phyloP scores from a whole-genome alignment of 2,888 invertebrate species.

The Agrochola lychnidis region DNA sequence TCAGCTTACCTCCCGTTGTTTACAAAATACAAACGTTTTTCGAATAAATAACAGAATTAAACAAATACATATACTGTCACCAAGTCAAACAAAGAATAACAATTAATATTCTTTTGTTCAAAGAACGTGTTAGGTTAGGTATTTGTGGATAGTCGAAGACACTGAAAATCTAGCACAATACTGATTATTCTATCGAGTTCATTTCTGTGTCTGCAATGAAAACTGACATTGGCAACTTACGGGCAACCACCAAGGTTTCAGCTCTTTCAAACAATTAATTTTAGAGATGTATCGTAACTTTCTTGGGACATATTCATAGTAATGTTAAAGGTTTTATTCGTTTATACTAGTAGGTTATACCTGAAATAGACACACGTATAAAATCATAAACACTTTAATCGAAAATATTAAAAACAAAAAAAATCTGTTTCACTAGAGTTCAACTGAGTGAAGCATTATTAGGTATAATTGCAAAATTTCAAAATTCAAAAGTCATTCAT shows the following conservation, averaged over 20 bases:
- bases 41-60: background rate
- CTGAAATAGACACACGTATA: background rate
- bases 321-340: background rate
- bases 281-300: background rate
- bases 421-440: background rate
- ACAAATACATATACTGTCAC: constrained; percentile 2
- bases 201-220: background rate
- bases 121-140: background rate
- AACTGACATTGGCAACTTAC: background rate
- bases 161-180: background rate
- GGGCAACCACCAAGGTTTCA: background rate
- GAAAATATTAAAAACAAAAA: background rate
- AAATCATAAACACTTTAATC: background rate
- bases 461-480: no score
- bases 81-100: background rate
- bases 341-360: background rate
- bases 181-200: no score
- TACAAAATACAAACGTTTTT: background rate
- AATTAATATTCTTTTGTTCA: background rate
- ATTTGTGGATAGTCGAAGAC: background rate
- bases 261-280: background rate
- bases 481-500: no score
- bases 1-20: background rate
- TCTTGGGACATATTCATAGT: background rate
- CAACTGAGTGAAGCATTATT: background rate